These are phyloP conservation scores for Oophaga sylvatica DNA, from an alignment of 2,797 vertebrate genomes.

Conservation along the genomic window DNA sequence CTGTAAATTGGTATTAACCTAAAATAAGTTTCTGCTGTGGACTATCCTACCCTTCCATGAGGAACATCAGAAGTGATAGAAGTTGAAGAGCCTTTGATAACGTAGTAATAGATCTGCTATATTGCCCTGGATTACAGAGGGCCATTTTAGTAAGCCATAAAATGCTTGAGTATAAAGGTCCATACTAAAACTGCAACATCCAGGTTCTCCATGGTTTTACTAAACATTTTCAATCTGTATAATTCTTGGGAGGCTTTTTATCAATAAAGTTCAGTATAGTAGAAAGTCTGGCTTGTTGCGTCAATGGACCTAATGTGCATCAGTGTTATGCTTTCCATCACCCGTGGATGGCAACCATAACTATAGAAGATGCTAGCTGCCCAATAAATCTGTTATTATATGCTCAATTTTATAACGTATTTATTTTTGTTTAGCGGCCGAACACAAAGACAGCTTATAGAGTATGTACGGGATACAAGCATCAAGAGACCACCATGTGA, in stretches of 20 bases:
- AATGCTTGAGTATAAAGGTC: too few relatives aligned
- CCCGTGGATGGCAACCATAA: neutral
- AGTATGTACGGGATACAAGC: constrained; percentile 88
- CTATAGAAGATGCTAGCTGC: neutral
- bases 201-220: neutral
- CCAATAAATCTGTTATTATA: neutral
- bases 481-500: constrained; percentile 88
- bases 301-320: neutral
- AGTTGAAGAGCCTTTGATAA: neutral
- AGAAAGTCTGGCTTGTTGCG: too few relatives aligned
- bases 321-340: neutral
- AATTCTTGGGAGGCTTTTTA: too few relatives aligned
- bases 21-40: too few relatives aligned
- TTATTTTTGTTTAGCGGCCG: constrained; percentile 82
- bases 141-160: too few relatives aligned
- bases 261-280: too few relatives aligned
- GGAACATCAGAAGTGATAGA: too few relatives aligned
- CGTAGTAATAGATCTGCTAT: neutral
- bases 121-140: neutral
- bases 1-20: too few relatives aligned
- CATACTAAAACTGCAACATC: too few relatives aligned
- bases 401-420: neutral
- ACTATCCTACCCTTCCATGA: too few relatives aligned
- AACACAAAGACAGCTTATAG: constrained; percentile 95
- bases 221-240: neutral